Conservation (phyloP, 2,797 vertebrate species). For the Sus cebifrons region DNA sequence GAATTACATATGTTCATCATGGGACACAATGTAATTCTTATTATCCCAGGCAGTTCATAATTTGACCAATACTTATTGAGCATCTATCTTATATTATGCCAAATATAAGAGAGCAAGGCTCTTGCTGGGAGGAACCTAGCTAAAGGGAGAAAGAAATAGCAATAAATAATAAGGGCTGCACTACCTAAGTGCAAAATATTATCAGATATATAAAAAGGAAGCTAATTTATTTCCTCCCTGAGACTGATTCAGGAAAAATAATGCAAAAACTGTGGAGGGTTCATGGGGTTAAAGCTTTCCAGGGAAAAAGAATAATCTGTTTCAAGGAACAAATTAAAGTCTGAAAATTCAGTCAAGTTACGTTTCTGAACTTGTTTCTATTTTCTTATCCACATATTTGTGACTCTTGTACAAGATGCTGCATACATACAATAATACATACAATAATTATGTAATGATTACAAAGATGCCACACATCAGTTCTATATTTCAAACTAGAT, state of each 20-base stretch:
- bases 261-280: background rate
- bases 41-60: background rate
- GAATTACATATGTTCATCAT: background rate
- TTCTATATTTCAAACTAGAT: background rate
- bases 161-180: background rate
- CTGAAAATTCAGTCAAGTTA: background rate
- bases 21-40: background rate
- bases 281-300: background rate
- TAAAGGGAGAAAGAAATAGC: background rate
- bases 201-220: background rate
- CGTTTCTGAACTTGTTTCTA: no score
- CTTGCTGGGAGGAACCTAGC: background rate
- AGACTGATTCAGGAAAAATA: background rate
- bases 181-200: background rate
- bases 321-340: background rate
- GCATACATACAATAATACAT: background rate
- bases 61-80: background rate
- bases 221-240: background rate
- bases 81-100: background rate
- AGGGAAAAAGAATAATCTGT: background rate
- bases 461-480: background rate
- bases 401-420: background rate
- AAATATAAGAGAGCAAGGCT: background rate
- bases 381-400: no score
- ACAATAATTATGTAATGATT: background rate